Evolutionary conservation across 2,888 invertebrate genomes (phyloP).

Genomic region (Tachina fera): DNA sequence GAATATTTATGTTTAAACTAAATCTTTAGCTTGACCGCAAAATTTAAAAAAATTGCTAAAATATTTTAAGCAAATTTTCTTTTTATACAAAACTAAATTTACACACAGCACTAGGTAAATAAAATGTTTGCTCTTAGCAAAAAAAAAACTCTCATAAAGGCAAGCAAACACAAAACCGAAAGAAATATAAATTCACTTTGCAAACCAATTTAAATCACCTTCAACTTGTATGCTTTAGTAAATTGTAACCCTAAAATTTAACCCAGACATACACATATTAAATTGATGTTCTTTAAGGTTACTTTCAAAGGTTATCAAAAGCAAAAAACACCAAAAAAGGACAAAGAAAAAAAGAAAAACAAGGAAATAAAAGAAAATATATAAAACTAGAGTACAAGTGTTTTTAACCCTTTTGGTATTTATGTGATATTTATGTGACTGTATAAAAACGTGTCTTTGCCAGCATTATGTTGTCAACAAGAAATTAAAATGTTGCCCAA

Average conservation of each 20-base stretch:
- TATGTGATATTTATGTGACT: not conserved
- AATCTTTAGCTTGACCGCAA: too few relatives aligned
- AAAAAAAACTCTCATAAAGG: not conserved
- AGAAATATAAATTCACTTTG: not conserved
- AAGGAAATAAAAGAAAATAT: not conserved
- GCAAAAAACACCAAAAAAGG: not conserved
- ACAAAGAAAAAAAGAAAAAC: not conserved
- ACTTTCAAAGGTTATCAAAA: not conserved
- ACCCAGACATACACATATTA: not conserved
- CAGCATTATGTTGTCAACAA: not conserved
- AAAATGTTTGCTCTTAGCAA: not conserved
- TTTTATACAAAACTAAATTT: not conserved
- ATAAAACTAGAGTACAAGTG: too few relatives aligned
- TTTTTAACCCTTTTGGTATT: not conserved
- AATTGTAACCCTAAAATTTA: not conserved
- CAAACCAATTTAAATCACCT: conserved; percentile 14
- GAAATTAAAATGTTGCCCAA: not conserved
- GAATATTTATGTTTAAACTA: too few relatives aligned
- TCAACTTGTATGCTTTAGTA: not conserved
- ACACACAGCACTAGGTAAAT: not conserved
- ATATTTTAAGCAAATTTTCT: too few relatives aligned
- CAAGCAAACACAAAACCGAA: not conserved
- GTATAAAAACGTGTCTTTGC: not conserved
- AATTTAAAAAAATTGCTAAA: too few relatives aligned
- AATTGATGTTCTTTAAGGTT: not conserved